These are phyloP conservation scores for Nibea albiflora DNA, from an alignment of 2,113 vertebrate species.

Conservation along the genomic window DNA sequence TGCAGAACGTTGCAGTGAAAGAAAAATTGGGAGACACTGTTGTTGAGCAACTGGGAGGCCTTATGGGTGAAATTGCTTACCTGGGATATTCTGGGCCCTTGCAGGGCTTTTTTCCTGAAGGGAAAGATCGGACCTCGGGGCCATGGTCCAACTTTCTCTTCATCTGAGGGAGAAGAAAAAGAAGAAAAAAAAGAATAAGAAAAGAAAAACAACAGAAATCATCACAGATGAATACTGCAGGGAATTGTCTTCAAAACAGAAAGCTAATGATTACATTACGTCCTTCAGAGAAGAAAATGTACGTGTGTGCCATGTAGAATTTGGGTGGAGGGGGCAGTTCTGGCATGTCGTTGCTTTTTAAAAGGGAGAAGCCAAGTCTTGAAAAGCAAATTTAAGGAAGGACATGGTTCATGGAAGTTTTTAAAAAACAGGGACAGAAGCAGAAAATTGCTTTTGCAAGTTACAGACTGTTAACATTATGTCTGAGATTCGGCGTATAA, in stretches of 20 bases:
- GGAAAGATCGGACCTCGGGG: conserved; percentile 99
- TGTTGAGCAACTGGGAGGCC: conserved; percentile 1
- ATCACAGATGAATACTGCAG: conserved; percentile 15
- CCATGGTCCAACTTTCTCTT: conserved; percentile 99
- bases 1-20: neutral
- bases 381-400: conserved; percentile 21
- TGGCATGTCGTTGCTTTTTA: conserved; percentile 4
- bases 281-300: conserved; percentile 7
- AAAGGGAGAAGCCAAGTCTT: conserved; percentile 4
- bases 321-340: neutral
- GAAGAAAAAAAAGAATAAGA: conserved; percentile 15
- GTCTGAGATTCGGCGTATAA: conserved; percentile 57
- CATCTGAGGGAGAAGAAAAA: conserved; percentile 89
- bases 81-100: conserved; percentile 98
- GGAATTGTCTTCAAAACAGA: neutral
- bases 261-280: neutral
- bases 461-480: conserved; percentile 57
- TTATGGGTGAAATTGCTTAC: conserved; percentile 78
- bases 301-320: neutral
- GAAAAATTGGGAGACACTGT: neutral
- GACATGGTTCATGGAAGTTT: conserved; percentile 11
- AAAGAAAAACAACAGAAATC: conserved; percentile 22
- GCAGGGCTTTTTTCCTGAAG: conserved; percentile 99
- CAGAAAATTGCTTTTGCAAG: conserved; percentile 51
- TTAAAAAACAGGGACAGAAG: conserved; percentile 23